Conservation (phyloP, 1,140 invertebrate genomes). For the Aethina tumida region DNA sequence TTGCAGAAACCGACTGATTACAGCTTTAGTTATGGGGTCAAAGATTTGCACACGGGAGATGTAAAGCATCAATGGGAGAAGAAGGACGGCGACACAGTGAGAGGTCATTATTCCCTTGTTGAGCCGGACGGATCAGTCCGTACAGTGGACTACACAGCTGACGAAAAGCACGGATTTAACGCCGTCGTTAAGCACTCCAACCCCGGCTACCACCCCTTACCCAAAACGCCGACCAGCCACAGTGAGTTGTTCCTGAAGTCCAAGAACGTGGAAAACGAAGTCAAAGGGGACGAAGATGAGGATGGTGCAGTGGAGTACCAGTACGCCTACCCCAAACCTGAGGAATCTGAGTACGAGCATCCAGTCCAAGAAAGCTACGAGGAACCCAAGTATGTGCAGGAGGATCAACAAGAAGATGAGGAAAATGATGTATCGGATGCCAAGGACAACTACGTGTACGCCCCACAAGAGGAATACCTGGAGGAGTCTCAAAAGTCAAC, state of each 20-base stretch:
- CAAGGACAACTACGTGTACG: constrained; percentile 11
- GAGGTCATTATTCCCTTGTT: constrained; percentile 34
- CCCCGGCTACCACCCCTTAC: constrained; percentile 18
- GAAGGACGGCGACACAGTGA: constrained; percentile 29
- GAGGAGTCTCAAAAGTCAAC: constrained; percentile 14
- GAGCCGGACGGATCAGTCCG: constrained; percentile 47
- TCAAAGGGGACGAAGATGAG: constrained; percentile 11
- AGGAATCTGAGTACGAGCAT: constrained; percentile 6
- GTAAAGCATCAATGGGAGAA: constrained; percentile 43
- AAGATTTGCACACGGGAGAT: constrained; percentile 61
- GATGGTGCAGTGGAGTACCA: constrained; percentile 7
- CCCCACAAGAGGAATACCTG: constrained; percentile 12
- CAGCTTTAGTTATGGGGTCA: constrained; percentile 62
- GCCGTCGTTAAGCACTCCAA: constrained; percentile 31
- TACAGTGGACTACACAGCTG: constrained; percentile 46
- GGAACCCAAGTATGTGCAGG: not conserved
- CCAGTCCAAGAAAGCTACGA: constrained; percentile 3
- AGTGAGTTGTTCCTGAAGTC: constrained; percentile 7
- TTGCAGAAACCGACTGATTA: constrained; percentile 39
- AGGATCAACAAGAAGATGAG: constrained; percentile 2
- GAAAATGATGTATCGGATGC: not conserved
- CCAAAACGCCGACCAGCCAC: constrained; percentile 7
- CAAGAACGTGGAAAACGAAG: not conserved
- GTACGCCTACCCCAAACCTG: not conserved
- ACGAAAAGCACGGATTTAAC: constrained; percentile 42